Evolutionary conservation across 2,888 invertebrate genomes (phyloP).

Genomic region (Plagiodera versicolora): DNA sequence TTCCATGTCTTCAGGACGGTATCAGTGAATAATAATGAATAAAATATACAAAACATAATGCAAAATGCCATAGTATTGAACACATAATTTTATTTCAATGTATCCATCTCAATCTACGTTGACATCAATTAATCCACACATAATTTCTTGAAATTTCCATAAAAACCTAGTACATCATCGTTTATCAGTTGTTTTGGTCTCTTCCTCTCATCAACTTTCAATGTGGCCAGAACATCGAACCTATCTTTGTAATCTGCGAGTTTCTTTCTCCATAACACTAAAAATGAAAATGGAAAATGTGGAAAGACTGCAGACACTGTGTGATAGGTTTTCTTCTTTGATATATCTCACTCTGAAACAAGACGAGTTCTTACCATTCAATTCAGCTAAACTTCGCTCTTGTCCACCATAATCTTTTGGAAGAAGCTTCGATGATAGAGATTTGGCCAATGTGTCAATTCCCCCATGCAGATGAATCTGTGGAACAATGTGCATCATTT

Average conservation of each 20-base stretch:
- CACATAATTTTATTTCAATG: too few species aligned
- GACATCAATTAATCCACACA: conserved; percentile 29
- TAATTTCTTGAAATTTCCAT: conserved; percentile 40
- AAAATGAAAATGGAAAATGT: conserved; percentile 8
- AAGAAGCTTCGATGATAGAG: neutral
- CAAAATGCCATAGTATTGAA: too few species aligned
- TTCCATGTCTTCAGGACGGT: too few species aligned
- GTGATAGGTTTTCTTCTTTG: too few species aligned
- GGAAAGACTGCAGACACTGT: neutral
- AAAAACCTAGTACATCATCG: conserved; percentile 37
- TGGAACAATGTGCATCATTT: too few species aligned
- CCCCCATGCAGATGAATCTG: conserved; percentile 9
- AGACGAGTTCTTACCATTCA: neutral
- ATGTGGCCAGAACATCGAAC: conserved; percentile 31
- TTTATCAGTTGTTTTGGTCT: conserved; percentile 30
- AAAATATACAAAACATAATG: too few species aligned
- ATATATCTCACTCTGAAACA: too few species aligned
- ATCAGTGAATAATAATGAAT: too few species aligned
- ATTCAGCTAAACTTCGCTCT: neutral
- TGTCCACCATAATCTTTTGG: conserved; percentile 3
- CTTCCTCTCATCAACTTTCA: conserved; percentile 32
- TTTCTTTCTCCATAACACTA: conserved; percentile 34
- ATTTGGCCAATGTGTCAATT: neutral
- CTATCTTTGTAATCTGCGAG: conserved; percentile 31
- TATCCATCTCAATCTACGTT: too few species aligned